These are phyloP conservation scores for Tragelaphus scriptus DNA, from an alignment of 2,113 vertebrate species.

Conservation along the genomic window DNA sequence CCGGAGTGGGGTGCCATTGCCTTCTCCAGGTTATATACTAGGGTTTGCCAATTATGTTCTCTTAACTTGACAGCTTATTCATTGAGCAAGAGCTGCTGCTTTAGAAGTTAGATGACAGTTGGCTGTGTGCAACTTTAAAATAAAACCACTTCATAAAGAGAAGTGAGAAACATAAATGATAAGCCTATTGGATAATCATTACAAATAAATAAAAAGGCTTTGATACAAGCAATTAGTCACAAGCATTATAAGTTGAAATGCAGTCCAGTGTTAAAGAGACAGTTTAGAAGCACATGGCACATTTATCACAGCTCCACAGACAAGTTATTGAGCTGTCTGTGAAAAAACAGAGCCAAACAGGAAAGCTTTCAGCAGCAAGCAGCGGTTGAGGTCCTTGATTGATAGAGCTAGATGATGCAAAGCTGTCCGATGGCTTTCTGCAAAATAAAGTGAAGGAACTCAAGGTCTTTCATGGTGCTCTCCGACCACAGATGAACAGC, in stretches of 20 bases:
- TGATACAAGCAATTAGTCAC: constrained; percentile 75
- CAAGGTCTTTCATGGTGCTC: constrained; percentile 83
- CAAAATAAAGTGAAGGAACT: constrained; percentile 82
- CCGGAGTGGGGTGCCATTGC: no score
- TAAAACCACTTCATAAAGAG: constrained; percentile 26
- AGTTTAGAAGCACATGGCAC: constrained; percentile 77
- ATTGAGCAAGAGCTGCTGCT: constrained; percentile 13
- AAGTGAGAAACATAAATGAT: constrained; percentile 57
- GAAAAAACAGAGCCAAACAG: constrained; percentile 84
- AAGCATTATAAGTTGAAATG: constrained; percentile 75
- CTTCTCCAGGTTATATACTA: background rate
- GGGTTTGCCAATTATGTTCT: constrained; percentile 50
- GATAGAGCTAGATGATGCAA: constrained; percentile 85
- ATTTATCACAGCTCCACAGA: constrained; percentile 85
- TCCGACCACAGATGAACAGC: constrained; percentile 85
- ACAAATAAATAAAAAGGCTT: constrained; percentile 73
- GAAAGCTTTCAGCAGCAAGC: constrained; percentile 83
- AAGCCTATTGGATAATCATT: constrained; percentile 55
- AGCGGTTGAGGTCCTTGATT: constrained; percentile 81
- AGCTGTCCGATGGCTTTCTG: constrained; percentile 82
- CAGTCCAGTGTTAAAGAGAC: constrained; percentile 79
- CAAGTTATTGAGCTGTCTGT: constrained; percentile 89
- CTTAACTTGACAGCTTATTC: constrained; percentile 33
- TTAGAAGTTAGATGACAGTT: constrained; percentile 34
- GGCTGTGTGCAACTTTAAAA: constrained; percentile 25